Conservation (phyloP, 2,888 invertebrate genomes). For the Morinoia aosen region DNA sequence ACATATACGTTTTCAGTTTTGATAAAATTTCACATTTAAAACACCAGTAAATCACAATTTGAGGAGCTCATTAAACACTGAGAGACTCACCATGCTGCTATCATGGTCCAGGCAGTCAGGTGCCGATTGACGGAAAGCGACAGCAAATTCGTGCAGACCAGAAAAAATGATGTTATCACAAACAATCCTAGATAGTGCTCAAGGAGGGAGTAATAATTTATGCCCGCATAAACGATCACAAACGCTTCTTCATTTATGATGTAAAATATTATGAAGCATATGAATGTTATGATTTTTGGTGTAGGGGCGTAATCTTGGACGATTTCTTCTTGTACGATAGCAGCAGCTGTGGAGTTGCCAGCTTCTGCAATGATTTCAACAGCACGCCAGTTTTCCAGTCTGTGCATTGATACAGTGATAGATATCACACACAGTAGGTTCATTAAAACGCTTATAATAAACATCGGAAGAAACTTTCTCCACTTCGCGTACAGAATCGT, state of each 20-base stretch:
- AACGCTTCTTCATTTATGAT: constrained; percentile 59
- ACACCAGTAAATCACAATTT: no score
- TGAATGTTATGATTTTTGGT: constrained; percentile 51
- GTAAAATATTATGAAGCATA: constrained; percentile 56
- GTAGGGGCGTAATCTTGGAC: not conserved
- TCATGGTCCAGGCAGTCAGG: no score
- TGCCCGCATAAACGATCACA: constrained; percentile 56
- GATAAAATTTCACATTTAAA: no score
- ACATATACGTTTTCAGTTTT: no score
- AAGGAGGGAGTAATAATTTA: constrained; percentile 56
- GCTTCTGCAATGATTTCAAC: constrained; percentile 30
- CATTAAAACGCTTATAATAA: constrained; percentile 57
- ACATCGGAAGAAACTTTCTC: no score
- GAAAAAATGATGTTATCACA: constrained; percentile 58
- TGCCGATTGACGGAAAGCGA: constrained; percentile 57
- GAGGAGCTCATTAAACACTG: not conserved
- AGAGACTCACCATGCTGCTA: no score
- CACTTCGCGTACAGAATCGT: no score
- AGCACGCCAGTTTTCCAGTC: constrained; percentile 58
- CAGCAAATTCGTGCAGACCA: constrained; percentile 54
- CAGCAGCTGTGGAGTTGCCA: constrained; percentile 47
- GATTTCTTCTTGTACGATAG: constrained; percentile 50
- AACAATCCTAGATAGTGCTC: constrained; percentile 63
- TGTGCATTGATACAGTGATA: constrained; percentile 63
- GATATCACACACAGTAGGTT: constrained; percentile 62